Evolutionary conservation across 1,140 invertebrate genomes (phyloP).

Genomic region (Streblospio benedicti): DNA sequence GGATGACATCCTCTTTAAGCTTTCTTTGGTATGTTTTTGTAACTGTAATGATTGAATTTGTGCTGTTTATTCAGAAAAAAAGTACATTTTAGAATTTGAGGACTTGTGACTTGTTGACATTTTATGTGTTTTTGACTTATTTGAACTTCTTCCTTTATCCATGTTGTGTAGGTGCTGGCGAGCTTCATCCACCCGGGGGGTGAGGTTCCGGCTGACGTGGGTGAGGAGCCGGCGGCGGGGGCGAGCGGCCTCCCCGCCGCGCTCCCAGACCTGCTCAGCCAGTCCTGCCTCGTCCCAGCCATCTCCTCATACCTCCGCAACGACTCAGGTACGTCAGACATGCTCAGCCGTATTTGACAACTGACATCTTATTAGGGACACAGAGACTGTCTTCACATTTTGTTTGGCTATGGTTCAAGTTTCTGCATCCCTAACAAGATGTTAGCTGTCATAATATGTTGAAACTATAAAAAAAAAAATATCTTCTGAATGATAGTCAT

Average conservation of each 20-base stretch:
- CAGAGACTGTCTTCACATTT: too few relatives aligned
- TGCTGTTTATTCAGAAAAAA: too few relatives aligned
- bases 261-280: slow-evolving; percentile 66
- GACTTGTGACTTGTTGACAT: neutral
- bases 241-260: slow-evolving; percentile 42
- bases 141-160: too few relatives aligned
- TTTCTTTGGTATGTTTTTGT: neutral
- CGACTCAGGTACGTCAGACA: slow-evolving; percentile 66
- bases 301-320: slow-evolving; percentile 85
- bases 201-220: slow-evolving; percentile 22
- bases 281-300: slow-evolving; percentile 76
- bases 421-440: too few relatives aligned
- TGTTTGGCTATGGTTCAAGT: too few relatives aligned
- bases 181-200: slow-evolving; percentile 75
- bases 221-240: neutral
- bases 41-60: too few relatives aligned
- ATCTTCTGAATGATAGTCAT: too few relatives aligned
- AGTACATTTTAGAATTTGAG: neutral
- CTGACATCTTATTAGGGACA: too few relatives aligned
- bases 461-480: too few relatives aligned
- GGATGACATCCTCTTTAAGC: neutral
- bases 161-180: slow-evolving; percentile 57
- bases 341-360: too few relatives aligned
- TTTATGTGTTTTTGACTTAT: neutral
- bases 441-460: too few relatives aligned